Evolutionary conservation across 1,140 invertebrate species (phyloP).

Genomic region (Pararge aegeria): DNA sequence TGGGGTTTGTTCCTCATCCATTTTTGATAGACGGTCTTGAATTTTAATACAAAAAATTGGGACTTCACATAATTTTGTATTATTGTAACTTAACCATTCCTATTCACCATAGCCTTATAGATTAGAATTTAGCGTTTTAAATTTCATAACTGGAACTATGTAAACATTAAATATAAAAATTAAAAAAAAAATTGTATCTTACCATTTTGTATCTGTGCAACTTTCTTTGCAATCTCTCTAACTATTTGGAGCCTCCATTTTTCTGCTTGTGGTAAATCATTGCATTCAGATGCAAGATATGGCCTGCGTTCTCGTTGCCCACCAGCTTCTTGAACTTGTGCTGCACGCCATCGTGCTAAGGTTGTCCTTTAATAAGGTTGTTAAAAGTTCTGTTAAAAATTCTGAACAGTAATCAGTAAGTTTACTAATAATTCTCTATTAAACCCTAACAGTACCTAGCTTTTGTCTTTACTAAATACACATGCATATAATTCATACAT

Average conservation of each 20-base stretch:
- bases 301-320: conserved; percentile 91
- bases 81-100: conserved; percentile 10
- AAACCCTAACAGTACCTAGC: no score
- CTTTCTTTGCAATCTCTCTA: conserved; percentile 98
- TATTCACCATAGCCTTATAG: conserved; percentile 37
- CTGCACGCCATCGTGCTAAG: conserved; percentile 95
- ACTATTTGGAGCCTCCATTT: conserved; percentile 98
- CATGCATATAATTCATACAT: no score
- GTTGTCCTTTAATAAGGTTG: conserved; percentile 87
- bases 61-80: conserved; percentile 26
- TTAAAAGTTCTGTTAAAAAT: no score
- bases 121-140: conserved; percentile 33
- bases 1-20: conserved; percentile 29
- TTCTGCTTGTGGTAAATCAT: conserved; percentile 93
- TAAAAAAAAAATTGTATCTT: conserved; percentile 22
- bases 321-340: conserved; percentile 92
- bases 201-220: conserved; percentile 99
- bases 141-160: background rate
- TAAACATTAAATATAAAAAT: no score
- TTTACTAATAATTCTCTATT: no score
- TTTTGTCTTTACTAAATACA: no score
- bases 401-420: no score
- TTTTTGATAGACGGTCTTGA: conserved; percentile 17
- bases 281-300: conserved; percentile 96
- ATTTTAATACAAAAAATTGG: conserved; percentile 15